Evolutionary conservation across 2,113 vertebrate species (phyloP).

Genomic region (Anas platyrhynchos): DNA sequence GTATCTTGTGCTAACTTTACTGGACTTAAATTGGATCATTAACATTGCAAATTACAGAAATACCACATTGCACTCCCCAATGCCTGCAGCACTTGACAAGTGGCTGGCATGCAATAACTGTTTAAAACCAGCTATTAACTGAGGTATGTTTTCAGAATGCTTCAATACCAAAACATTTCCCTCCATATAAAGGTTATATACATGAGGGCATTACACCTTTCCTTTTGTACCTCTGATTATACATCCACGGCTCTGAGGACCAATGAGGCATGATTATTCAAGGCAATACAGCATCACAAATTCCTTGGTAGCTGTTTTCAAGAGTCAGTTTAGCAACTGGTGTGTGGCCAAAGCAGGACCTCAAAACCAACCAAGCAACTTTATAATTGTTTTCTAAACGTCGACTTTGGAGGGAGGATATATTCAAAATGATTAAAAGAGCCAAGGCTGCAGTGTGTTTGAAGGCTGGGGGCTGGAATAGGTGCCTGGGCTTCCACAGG

Average conservation of each 20-base stretch:
- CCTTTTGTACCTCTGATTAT: neutral
- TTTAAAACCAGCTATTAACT: slow-evolving; percentile 30
- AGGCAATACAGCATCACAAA: neutral
- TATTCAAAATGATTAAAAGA: neutral
- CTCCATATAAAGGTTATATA: neutral
- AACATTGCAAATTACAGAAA: slow-evolving; percentile 62
- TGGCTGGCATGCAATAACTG: neutral
- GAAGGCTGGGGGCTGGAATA: neutral
- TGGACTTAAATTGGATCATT: slow-evolving; percentile 54
- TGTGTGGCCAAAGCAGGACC: neutral
- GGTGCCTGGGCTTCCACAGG: neutral
- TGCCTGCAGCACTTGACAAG: slow-evolving; percentile 23
- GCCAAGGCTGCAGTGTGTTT: neutral
- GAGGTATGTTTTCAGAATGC: neutral
- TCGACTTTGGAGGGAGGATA: neutral
- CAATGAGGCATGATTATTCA: neutral
- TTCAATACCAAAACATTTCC: neutral
- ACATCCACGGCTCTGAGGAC: neutral
- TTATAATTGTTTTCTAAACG: neutral
- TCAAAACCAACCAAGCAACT: neutral
- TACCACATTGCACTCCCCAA: neutral
- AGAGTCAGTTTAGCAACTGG: neutral
- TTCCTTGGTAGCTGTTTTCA: neutral
- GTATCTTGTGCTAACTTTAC: slow-evolving; percentile 38
- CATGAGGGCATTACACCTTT: neutral